A percentile compares a stretch with the other conserved stretches of the same genome.
Conservation (phyloP, 1,140 invertebrate species). For the Papilio xuthus region DNA sequence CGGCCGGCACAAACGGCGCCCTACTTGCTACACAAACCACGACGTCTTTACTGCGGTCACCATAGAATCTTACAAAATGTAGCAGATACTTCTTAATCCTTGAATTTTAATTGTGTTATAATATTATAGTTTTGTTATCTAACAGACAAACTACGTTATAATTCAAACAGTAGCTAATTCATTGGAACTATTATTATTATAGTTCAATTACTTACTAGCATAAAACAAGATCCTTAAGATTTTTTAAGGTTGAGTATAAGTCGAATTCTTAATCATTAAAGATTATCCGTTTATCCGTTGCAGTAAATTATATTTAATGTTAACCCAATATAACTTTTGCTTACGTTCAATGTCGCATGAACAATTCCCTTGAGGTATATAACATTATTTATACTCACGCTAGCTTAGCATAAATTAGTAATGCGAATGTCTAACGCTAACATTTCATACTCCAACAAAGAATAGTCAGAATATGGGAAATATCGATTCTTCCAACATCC, state of each 20-base stretch:
- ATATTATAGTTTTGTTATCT: neutral
- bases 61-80: neutral
- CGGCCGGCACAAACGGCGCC: neutral
- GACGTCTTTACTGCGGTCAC: neutral
- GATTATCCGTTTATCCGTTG: neutral
- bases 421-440: neutral
- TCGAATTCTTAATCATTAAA: neutral
- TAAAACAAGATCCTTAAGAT: too few species aligned
- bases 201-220: too few species aligned
- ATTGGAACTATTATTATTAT: too few species aligned
- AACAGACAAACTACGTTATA: neutral
- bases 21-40: neutral
- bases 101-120: neutral
- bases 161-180: neutral
- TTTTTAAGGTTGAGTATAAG: too few species aligned
- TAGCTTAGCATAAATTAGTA: slow-evolving; percentile 12
- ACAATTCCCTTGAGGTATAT: neutral
- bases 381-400: neutral
- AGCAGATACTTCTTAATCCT: neutral
- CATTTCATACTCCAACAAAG: neutral
- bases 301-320: neutral
- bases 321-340: slow-evolving; percentile 1
- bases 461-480: neutral
- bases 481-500: neutral
- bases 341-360: slow-evolving; percentile 10